These are phyloP conservation scores for Tapirus indicus DNA, from an alignment of 2,797 vertebrate species.

Conservation along the genomic window DNA sequence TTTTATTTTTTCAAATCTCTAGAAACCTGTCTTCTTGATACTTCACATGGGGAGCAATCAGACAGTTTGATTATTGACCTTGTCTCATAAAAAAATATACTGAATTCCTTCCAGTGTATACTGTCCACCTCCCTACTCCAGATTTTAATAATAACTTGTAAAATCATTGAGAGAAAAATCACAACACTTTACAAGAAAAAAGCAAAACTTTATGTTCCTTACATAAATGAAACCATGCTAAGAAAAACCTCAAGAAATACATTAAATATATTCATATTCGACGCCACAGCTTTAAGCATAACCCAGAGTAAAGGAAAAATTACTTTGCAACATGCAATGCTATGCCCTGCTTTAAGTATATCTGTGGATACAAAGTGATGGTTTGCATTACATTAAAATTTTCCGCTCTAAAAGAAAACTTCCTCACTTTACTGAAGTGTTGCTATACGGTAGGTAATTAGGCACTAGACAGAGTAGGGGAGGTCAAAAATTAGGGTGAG, in stretches of 20 bases:
- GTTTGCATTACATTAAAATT: background rate
- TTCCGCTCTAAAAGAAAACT: background rate
- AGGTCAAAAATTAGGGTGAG: background rate
- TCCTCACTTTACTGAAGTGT: background rate
- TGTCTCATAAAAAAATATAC: background rate
- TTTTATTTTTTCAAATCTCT: background rate
- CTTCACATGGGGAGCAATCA: background rate
- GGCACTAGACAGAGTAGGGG: background rate
- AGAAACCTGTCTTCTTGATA: background rate
- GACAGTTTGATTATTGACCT: background rate
- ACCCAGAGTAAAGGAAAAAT: background rate
- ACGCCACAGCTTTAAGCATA: conserved; percentile 2
- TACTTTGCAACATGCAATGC: background rate
- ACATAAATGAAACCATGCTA: background rate
- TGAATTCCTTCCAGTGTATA: background rate
- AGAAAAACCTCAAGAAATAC: conserved; percentile 37
- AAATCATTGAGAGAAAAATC: background rate
- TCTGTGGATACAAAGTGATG: background rate
- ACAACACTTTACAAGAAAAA: background rate
- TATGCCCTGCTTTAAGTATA: background rate
- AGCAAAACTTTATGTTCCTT: background rate
- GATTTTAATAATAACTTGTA: background rate
- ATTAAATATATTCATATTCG: background rate
- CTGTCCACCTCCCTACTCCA: background rate
- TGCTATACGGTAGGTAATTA: background rate